Base-by-base conservation (phyloP, 2,797 vertebrate species). In the Psittacula derbiana region DNA sequence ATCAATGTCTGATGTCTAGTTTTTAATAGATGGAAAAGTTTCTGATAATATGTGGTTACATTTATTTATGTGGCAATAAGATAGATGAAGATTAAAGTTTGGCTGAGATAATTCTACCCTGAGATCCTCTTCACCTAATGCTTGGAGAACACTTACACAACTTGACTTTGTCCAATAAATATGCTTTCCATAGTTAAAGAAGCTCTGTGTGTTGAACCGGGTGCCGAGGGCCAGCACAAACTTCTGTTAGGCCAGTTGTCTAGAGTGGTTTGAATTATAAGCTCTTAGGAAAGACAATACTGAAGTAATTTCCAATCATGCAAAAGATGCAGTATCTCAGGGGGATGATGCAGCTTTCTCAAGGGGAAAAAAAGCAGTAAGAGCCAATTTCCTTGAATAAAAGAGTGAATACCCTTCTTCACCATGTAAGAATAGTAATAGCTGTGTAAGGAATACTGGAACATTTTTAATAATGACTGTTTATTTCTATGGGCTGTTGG, bases 21-120 rank as follows among this genome's bases (percentile, higher is more conserved):
- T 94, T 96, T 88, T 62, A 90, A 85, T 57, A 69, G 83, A 80
- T 43, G 62, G 69, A 72, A 89, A 80, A 76, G 46, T 92, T 95
- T 90, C 66, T 75, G 62, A 55, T 86, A 20, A 90, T 75, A 44
- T 80, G 58, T 79, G 64, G 58, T 66, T 15, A 44, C 41, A 72
- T 84, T 90, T 95, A 88, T 74, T 71, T 96, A 53, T 94, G 69
- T 88, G 69, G 31, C 85, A 86, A 52, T 40, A 91, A 78, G 21
- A 72, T 36, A 27, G 38, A 86, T 80, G 72, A 80, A 74, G 65
- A 83, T 36, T 57, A 84, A 93, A 81, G 55, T 66, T 41, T 84
- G 83, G 16, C 73, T 79, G 53, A 57, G 57, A 40, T 8, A 58
- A 28, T 70, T 79, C 20, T 72, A 19, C 14, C n/a, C 19, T 49